Evolutionary conservation across 1,140 invertebrate genomes (phyloP).

Genomic region (Rhagoletis pomonella): DNA sequence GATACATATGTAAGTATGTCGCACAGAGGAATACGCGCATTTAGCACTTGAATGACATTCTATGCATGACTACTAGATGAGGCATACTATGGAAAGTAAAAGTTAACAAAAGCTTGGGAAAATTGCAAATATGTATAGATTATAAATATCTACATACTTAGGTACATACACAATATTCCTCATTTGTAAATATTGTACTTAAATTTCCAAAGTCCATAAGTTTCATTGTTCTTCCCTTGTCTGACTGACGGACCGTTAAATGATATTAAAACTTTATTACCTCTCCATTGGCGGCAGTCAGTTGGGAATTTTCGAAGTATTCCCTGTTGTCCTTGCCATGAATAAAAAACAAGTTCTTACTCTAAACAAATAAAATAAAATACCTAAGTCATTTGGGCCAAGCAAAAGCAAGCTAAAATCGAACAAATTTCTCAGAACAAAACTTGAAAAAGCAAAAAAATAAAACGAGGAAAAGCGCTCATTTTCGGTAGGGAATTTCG

Average conservation of each 20-base stretch:
- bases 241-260: slow-evolving; percentile 1
- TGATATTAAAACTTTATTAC: slow-evolving; percentile 2
- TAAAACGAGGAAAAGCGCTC: neutral
- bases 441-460: neutral
- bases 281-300: neutral
- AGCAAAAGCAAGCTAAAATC: neutral
- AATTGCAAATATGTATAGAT: neutral
- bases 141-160: neutral
- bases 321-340: too few species aligned
- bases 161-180: neutral
- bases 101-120: neutral
- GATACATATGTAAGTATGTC: neutral
- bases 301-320: neutral
- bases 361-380: neutral
- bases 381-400: neutral
- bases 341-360: neutral
- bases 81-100: neutral
- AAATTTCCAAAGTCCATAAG: slow-evolving; percentile 26
- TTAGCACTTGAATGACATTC: neutral
- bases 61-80: neutral
- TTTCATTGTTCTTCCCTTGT: slow-evolving; percentile 1
- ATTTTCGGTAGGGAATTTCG: neutral
- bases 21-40: neutral
- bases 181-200: neutral
- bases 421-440: neutral